Percentiles rank a stretch among this genome's conserved stretches.
phyloP scores from a whole-genome alignment of 2,888 invertebrate species.

The Dolichopus griseipennis region DNA sequence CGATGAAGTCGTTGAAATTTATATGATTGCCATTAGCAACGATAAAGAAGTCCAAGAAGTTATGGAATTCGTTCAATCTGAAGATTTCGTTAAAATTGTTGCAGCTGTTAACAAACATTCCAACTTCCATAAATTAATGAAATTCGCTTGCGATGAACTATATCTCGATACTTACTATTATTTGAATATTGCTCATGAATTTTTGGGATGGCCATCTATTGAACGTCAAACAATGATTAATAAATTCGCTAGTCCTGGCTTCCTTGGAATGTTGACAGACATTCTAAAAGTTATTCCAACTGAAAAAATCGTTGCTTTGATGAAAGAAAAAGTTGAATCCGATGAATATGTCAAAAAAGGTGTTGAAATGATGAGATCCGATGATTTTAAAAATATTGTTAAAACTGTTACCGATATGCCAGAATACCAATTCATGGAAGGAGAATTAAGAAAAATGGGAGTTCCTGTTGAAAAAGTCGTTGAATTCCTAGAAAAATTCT shows the following conservation, averaged over 20 bases:
- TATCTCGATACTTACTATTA: constrained; percentile 17
- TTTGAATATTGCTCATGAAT: constrained; percentile 11
- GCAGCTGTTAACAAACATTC: constrained; percentile 12
- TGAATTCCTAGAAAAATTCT: constrained; percentile 13
- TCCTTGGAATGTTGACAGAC: constrained; percentile 16
- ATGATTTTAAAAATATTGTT: constrained; percentile 18
- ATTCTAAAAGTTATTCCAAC: constrained; percentile 16
- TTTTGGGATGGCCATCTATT: constrained; percentile 17
- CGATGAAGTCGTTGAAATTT: constrained; percentile 17
- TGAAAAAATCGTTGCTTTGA: constrained; percentile 14
- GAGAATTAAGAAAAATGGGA: constrained; percentile 14
- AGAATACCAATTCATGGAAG: constrained; percentile 11
- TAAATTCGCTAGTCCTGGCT: constrained; percentile 12
- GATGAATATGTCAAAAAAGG: constrained; percentile 18
- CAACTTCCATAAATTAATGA: constrained; percentile 15
- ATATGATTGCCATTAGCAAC: constrained; percentile 15
- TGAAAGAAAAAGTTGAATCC: constrained; percentile 14
- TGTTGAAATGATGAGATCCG: constrained; percentile 15
- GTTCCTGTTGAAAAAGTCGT: constrained; percentile 17
- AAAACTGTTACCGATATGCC: constrained; percentile 13
- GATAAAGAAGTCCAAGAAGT: constrained; percentile 20
- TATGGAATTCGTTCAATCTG: constrained; percentile 18
- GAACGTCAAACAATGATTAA: constrained; percentile 7
- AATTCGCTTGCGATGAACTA: constrained; percentile 14
- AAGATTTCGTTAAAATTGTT: constrained; percentile 17